Percentiles rank a stretch among this genome's conserved stretches.
Evolutionary conservation across 2,113 vertebrate genomes (phyloP).

Genomic region (Stegostoma tigrinum): DNA sequence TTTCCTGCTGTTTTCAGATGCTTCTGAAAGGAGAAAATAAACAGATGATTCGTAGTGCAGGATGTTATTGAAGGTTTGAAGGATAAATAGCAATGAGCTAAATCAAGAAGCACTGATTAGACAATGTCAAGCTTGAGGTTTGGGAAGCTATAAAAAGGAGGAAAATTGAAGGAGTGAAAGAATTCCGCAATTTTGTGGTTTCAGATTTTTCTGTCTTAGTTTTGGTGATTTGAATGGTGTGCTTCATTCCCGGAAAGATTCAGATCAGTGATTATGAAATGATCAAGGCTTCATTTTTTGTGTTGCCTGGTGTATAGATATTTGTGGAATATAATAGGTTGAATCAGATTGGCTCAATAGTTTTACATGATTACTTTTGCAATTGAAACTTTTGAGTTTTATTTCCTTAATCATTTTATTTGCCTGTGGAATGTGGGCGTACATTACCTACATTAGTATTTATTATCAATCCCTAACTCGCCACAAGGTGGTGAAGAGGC

Average conservation of each 20-base stretch:
- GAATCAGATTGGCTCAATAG: too few species aligned
- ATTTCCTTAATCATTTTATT: too few species aligned
- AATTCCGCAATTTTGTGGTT: constrained; percentile 4
- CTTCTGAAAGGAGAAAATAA: background rate
- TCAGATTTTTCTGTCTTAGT: background rate
- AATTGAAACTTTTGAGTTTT: too few species aligned
- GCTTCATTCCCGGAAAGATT: background rate
- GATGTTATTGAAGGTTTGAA: background rate
- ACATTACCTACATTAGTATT: too few species aligned
- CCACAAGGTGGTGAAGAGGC: too few species aligned
- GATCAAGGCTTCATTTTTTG: too few species aligned
- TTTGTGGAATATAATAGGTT: too few species aligned
- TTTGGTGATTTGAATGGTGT: background rate
- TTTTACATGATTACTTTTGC: too few species aligned
- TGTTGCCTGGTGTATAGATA: too few species aligned
- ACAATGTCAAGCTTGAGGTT: background rate
- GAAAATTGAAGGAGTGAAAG: background rate
- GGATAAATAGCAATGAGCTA: background rate
- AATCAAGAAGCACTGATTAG: background rate
- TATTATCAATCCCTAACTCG: too few species aligned
- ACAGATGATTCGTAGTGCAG: background rate
- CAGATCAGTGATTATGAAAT: background rate
- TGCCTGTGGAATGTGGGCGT: too few species aligned
- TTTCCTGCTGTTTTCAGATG: too few species aligned
- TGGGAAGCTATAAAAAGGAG: background rate